Evolutionary conservation across 2,113 vertebrate genomes (phyloP), one percentile per base, ranked within the genome.

Genomic region (Calypte anna): DNA sequence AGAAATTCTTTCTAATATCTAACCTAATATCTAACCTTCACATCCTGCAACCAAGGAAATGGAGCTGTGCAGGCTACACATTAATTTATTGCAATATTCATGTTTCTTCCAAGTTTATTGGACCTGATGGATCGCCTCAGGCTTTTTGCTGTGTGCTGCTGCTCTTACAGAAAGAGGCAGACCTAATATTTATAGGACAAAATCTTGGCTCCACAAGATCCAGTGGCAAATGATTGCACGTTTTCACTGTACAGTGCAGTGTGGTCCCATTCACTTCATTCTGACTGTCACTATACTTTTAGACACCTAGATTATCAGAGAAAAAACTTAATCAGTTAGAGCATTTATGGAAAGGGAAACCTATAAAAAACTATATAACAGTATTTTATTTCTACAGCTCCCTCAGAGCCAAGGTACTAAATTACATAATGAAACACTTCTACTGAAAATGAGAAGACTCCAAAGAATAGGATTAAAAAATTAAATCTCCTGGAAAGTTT

Each of bases 341-440:
- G 19, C 19, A 76, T 11, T 79, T 14, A 14, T 85, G n/a, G 46
- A 85, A 89, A 87, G 17, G 30, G 78, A 40, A 91, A 70, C n/a
- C 28, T 23, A 9, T 38, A 28, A 50, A 85, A 67, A 43, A 43
- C 43, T 75, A 40, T 27, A 9, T 15, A 38, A n/a, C 6, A 50
- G 27, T 36, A 59, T 92, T 86, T 25, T 63, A 75, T 48, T 86
- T 86, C 62, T 44, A 44, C 27, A 86, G 21, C 28, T 75, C 5
- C 16, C 23, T 14, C 7, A 57, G 23, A 70, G 64, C 53, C 64
- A 81, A 68, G 20, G 30, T 1, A 1, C 55, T 68, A 12, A 69
- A 57, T 25, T 80, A 70, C 40, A 24, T 67, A 83, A 88, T 90
- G 73, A 92, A 95, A 89, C 89, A 86, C 77, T 78, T 74, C 16